phyloP scores from a whole-genome alignment of 2,113 vertebrate species.

The Corvus cornix region DNA sequence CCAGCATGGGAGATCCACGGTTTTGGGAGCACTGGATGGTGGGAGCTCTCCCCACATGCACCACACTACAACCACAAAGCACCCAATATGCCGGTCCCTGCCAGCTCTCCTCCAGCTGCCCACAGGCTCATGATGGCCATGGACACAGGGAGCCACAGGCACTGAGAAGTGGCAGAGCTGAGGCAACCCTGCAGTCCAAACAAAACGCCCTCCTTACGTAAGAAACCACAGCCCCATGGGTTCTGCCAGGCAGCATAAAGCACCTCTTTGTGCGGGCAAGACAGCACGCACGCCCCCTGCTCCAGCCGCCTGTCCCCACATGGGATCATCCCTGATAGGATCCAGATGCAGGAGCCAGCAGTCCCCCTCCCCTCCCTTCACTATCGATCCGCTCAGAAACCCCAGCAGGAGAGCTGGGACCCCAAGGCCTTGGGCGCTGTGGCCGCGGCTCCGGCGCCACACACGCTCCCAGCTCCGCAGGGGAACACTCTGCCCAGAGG shows the following conservation, averaged over 20 bases:
- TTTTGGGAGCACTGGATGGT: accelerated
- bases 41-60: not conserved
- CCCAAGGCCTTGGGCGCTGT: not conserved
- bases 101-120: not conserved
- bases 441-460: not conserved
- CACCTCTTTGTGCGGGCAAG: constrained; percentile 64
- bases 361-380: not conserved
- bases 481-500: not conserved
- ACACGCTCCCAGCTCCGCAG: accelerated
- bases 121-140: not conserved
- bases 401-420: not conserved
- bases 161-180: constrained; percentile 39
- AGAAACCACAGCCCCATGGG: constrained; percentile 67
- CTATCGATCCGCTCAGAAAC: accelerated
- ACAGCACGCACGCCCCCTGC: not conserved
- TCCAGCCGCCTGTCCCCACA: constrained; percentile 6
- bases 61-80: not conserved
- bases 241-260: constrained; percentile 75
- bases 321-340: constrained; percentile 46
- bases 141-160: not conserved
- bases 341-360: constrained; percentile 42
- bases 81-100: accelerated
- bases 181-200: constrained; percentile 57
- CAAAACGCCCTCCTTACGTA: constrained; percentile 73
- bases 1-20: accelerated